phyloP scores from a whole-genome alignment of 2,888 invertebrate genomes.

The Tenthredo livida region DNA sequence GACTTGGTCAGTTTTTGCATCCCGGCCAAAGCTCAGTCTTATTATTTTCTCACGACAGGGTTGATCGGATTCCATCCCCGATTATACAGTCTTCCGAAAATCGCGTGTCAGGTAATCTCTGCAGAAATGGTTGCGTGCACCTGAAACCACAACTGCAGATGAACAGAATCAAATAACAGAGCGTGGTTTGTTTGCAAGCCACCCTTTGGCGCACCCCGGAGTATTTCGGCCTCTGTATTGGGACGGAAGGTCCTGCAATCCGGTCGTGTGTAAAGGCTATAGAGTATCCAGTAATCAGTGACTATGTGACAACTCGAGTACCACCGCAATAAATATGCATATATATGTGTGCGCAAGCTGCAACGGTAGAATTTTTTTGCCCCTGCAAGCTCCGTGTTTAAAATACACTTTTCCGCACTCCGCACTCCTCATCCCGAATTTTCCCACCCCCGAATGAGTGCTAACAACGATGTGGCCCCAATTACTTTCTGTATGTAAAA shows the following conservation, averaged over 20 bases:
- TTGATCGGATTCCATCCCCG: background rate
- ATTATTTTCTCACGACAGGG: background rate
- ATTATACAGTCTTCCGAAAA: background rate
- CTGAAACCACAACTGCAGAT: slow-evolving; percentile 44
- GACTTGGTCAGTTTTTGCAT: background rate
- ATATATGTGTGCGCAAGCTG: background rate
- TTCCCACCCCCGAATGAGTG: background rate
- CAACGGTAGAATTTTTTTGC: background rate
- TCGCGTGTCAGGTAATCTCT: background rate
- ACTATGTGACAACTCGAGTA: slow-evolving; percentile 23
- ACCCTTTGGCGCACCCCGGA: slow-evolving; percentile 62
- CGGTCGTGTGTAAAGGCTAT: background rate
- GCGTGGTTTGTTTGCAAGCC: slow-evolving; percentile 73
- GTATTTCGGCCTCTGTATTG: slow-evolving; percentile 42
- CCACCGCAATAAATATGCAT: background rate
- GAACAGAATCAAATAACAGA: slow-evolving; percentile 72
- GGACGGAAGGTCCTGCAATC: background rate
- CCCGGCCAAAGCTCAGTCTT: background rate
- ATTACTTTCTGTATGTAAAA: background rate
- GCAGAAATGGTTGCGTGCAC: background rate
- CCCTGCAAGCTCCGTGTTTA: background rate
- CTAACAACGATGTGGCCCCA: too few relatives aligned
- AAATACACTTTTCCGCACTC: background rate
- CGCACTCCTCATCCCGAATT: background rate
- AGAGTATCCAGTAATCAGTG: slow-evolving; percentile 41